A percentile compares a stretch with the other conserved stretches of the same genome.
Conservation (phyloP, 1,140 invertebrate species). For the Dermatophagoides farinae region DNA sequence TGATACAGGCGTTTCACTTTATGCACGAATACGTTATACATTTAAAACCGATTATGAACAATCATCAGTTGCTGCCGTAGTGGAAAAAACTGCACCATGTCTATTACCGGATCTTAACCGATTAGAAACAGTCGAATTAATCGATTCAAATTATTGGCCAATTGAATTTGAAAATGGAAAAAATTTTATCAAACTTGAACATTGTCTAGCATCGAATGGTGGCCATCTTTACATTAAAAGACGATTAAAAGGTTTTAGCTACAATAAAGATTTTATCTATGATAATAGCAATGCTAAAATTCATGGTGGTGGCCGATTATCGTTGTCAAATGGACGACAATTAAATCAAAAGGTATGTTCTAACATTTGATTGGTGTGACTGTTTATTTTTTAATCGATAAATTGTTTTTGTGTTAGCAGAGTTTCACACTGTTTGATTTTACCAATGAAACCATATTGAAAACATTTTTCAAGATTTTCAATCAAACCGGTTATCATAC, state of each 20-base stretch:
- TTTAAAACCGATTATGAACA: slow-evolving; percentile 31
- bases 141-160: slow-evolving; percentile 48
- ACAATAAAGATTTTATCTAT: slow-evolving; percentile 58
- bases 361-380: not conserved
- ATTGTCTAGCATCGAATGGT: slow-evolving; percentile 29
- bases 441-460: slow-evolving; percentile 32
- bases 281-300: slow-evolving; percentile 43
- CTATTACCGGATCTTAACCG: slow-evolving; percentile 58
- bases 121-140: slow-evolving; percentile 38
- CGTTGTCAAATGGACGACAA: slow-evolving; percentile 30
- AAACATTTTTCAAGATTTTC: slow-evolving; percentile 39
- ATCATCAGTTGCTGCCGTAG: slow-evolving; percentile 1
- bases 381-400: slow-evolving; percentile 15
- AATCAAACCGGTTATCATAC: slow-evolving; percentile 21
- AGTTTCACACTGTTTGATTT: slow-evolving; percentile 29
- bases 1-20: slow-evolving; percentile 50
- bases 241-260: slow-evolving; percentile 64
- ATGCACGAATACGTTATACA: slow-evolving; percentile 47
- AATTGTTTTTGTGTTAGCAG: slow-evolving; percentile 21
- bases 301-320: slow-evolving; percentile 48
- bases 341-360: slow-evolving; percentile 4
- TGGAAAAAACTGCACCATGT: slow-evolving; percentile 52
- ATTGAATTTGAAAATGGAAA: slow-evolving; percentile 55
- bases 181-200: slow-evolving; percentile 61
- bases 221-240: slow-evolving; percentile 64